Base-by-base conservation (phyloP, 2,113 vertebrate genomes). In the Xiphias gladius region DNA sequence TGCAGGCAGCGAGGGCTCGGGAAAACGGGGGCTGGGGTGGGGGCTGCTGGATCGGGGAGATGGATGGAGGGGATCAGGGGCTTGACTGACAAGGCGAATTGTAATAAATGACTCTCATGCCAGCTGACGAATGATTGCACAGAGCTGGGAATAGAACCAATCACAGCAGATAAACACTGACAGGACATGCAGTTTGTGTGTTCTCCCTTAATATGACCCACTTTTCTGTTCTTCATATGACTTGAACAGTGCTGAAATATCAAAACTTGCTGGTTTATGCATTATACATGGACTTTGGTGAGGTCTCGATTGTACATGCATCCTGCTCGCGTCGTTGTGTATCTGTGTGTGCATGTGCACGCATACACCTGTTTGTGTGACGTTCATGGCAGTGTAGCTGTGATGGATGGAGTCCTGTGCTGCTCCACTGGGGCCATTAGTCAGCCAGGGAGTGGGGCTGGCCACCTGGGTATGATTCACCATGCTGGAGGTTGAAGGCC, bases 71-170 rank as follows among this genome's bases (percentile, higher is more conserved):
- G 67, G 69, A 86, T 88, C 78, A 52, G 82, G 61, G 72, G 65
- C 80, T 89, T 90, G 84, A 91, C 84, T 92, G 93, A 90, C 88
- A 93, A 75, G 82, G 66, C 81, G 83, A 91, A 89, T 89, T 58
- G 87, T 89, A 90, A 92, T 89, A 89, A 93, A 93, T 88, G 83
- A 84, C 63, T 77, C 79, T 20, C 11, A 62, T 19, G 73, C 66
- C 67, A 22, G 75, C 81, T 78, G 81, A 79, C 43, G 64, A 86
- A 89, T 70, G 71, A 89, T 82, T 52, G 26, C 76, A 76, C 13
- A 10, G 37, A 7, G 69, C 46, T 5, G 57, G 75, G 58, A 88
- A 86, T 83, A 84, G 73, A 89, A 81, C 76, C 73, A 73, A 83
- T 90, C 91, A 85, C 30, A 26, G 62, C 72, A 76, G 82, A 85